Evolutionary conservation across 2,113 vertebrate genomes (phyloP).

Genomic region (Triplophysa tibetana): DNA sequence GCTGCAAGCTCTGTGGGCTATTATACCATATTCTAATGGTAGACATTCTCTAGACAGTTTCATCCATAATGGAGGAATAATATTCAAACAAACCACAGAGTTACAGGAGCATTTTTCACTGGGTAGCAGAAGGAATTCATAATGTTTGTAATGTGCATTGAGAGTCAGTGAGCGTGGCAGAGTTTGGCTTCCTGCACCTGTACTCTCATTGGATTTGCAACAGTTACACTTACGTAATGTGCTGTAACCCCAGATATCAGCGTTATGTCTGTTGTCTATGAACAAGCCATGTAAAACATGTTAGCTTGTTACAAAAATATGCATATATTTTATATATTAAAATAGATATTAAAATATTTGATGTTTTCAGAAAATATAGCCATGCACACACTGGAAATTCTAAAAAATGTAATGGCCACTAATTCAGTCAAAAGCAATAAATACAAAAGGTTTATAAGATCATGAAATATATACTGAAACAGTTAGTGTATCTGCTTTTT

Average conservation of each 20-base stretch:
- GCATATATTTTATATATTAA: too few species aligned
- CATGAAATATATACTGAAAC: too few species aligned
- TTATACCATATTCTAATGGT: not conserved
- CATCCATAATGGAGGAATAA: slow-evolving; percentile 24
- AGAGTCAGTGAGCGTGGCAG: slow-evolving; percentile 4
- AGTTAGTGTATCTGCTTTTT: too few species aligned
- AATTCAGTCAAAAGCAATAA: too few species aligned
- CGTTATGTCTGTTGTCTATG: not conserved
- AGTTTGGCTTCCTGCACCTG: not conserved
- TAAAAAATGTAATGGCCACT: too few species aligned
- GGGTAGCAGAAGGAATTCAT: not conserved
- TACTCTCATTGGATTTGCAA: not conserved
- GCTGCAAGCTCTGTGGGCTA: not conserved
- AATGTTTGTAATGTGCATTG: not conserved
- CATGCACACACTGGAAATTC: too few species aligned
- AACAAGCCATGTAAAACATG: not conserved
- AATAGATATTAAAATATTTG: too few species aligned
- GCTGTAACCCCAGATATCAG: too few species aligned
- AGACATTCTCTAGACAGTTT: slow-evolving; percentile 1
- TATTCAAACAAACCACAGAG: not conserved
- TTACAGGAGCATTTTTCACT: not conserved
- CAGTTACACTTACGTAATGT: slow-evolving; percentile 1
- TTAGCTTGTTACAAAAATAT: too few species aligned
- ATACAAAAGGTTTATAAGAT: too few species aligned
- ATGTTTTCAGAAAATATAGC: too few species aligned